Percentiles rank a stretch among this genome's conserved stretches.
Evolutionary conservation across 2,888 invertebrate species (phyloP).

Genomic region (Andricus curvator): DNA sequence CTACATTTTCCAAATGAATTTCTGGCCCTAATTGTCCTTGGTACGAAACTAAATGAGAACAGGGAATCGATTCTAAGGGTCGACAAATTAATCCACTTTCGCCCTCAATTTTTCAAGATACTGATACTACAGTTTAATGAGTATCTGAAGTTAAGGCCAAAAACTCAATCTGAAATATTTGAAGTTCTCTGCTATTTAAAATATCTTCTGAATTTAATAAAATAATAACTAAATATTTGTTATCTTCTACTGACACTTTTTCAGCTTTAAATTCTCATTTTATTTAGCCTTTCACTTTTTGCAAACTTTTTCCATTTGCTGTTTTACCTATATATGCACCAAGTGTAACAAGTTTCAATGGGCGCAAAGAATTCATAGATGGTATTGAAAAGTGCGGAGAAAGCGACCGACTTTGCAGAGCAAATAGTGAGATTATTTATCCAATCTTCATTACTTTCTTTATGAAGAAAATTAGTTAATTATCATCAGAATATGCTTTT

Average conservation of each 20-base stretch:
- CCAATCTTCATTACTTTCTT: background rate
- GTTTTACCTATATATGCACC: background rate
- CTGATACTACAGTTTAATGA: background rate
- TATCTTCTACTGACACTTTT: background rate
- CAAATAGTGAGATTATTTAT: background rate
- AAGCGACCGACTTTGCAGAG: constrained; percentile 19
- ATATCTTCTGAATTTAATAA: no score
- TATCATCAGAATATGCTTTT: background rate
- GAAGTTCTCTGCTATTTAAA: background rate
- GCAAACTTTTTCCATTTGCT: background rate
- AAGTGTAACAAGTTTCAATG: constrained; percentile 2
- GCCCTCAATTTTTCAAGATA: background rate
- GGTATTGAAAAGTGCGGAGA: constrained; percentile 10
- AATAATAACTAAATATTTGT: no score
- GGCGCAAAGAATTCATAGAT: constrained; percentile 10
- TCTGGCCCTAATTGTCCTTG: background rate
- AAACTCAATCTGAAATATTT: background rate
- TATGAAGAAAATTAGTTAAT: background rate
- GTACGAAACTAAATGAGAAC: background rate
- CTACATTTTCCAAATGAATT: constrained; percentile 17
- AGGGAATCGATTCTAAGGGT: background rate
- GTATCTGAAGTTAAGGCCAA: background rate
- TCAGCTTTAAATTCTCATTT: background rate
- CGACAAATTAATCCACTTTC: background rate
- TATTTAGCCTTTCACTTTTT: background rate